phyloP scores from a whole-genome alignment of 2,113 vertebrate species.

The Aptenodytes forsteri region DNA sequence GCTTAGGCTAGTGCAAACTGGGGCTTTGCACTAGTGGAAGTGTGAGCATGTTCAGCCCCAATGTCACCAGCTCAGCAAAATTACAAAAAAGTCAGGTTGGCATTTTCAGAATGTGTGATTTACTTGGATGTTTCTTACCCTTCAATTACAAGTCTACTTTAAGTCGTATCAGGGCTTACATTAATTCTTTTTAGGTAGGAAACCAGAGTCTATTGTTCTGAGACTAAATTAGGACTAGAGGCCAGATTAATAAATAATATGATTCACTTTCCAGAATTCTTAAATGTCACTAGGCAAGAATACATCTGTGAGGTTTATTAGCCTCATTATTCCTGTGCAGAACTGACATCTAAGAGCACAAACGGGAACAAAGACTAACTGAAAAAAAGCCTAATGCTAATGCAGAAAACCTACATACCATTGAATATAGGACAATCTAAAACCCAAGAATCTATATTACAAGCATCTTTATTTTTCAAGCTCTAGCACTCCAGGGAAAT shows the following conservation, averaged over 20 bases:
- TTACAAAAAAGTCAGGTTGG: neutral
- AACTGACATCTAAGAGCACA: conserved; percentile 33
- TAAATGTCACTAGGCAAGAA: conserved; percentile 13
- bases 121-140: neutral
- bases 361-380: conserved; percentile 26
- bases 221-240: conserved; percentile 26
- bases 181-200: neutral
- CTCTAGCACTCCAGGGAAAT: neutral
- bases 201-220: conserved; percentile 11
- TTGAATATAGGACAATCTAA: conserved; percentile 27
- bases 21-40: neutral
- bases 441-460: neutral
- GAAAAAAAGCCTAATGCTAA: conserved; percentile 7
- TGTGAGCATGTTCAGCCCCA: neutral
- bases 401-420: neutral
- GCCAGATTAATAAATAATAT: conserved; percentile 58
- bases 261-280: conserved; percentile 21
- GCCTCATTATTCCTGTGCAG: conserved; percentile 26
- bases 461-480: neutral
- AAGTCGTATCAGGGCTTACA: neutral
- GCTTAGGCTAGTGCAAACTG: neutral
- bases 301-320: conserved; percentile 40
- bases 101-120: neutral
- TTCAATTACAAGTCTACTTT: neutral
- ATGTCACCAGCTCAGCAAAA: neutral